phyloP scores from a whole-genome alignment of 2,797 vertebrate species.

The Falco naumanni region DNA sequence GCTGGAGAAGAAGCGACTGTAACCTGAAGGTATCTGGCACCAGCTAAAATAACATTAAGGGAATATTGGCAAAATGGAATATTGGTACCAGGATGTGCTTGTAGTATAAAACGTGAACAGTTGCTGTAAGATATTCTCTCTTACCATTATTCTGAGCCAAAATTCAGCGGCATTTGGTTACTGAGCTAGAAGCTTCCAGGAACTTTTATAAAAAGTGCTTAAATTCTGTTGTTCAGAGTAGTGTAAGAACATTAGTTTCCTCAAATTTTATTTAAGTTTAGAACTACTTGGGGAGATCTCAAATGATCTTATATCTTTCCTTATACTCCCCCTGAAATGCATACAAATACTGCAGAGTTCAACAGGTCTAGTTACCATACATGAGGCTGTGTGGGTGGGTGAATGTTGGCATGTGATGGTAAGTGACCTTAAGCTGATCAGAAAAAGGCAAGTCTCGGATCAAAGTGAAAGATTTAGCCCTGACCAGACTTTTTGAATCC shows the following conservation, averaged over 20 bases:
- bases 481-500: background rate
- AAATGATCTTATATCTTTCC: background rate
- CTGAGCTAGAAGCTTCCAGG: background rate
- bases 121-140: background rate
- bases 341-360: background rate
- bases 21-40: slow-evolving; percentile 15
- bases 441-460: background rate
- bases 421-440: fast-evolving
- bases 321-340: background rate
- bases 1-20: background rate
- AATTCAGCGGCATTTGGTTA: background rate
- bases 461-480: background rate
- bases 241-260: background rate
- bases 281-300: background rate
- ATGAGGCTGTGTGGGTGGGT: fast-evolving
- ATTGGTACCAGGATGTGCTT: background rate
- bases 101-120: background rate
- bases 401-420: fast-evolving
- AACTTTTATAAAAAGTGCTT: background rate
- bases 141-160: background rate
- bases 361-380: background rate
- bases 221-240: background rate
- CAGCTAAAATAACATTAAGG: background rate
- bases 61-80: background rate
- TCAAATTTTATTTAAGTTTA: background rate